A percentile compares a stretch with the other conserved stretches of the same genome.
phyloP scores from a whole-genome alignment of 2,797 vertebrate species.

The Hybognathus amarus region DNA sequence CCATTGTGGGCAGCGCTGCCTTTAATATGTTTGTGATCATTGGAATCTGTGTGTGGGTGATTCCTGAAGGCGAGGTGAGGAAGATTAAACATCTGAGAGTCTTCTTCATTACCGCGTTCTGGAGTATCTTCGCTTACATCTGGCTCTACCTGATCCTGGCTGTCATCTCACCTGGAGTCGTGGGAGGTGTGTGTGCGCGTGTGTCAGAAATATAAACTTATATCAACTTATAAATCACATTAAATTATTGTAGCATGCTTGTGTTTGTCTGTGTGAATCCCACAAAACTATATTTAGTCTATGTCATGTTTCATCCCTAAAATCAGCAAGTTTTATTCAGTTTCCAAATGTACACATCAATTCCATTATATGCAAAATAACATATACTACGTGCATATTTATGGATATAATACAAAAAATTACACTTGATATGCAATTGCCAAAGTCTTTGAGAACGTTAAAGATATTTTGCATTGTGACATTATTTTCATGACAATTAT shows the following conservation, averaged over 20 bases:
- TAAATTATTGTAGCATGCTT: no score
- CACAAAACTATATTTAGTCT: neutral
- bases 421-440: neutral
- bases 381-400: neutral
- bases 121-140: constrained; percentile 96
- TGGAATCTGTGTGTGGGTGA: constrained; percentile 88
- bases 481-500: neutral
- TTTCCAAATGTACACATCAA: neutral
- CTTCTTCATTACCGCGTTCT: constrained; percentile 92
- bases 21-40: constrained; percentile 99
- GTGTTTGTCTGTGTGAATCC: neutral
- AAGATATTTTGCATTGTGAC: neutral
- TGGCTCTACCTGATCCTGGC: constrained; percentile 95
- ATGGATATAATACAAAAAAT: neutral
- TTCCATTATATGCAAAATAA: neutral
- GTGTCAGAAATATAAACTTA: neutral
- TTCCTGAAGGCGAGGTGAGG: constrained; percentile 86
- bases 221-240: neutral
- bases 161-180: constrained; percentile 89
- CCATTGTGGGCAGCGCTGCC: constrained; percentile 94
- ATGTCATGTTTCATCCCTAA: neutral
- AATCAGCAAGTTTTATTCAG: neutral
- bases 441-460: neutral
- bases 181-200: constrained; percentile 71
- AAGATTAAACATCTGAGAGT: constrained; percentile 92